Conservation (phyloP, 2,113 vertebrate species). For the Plotosus lineatus region DNA sequence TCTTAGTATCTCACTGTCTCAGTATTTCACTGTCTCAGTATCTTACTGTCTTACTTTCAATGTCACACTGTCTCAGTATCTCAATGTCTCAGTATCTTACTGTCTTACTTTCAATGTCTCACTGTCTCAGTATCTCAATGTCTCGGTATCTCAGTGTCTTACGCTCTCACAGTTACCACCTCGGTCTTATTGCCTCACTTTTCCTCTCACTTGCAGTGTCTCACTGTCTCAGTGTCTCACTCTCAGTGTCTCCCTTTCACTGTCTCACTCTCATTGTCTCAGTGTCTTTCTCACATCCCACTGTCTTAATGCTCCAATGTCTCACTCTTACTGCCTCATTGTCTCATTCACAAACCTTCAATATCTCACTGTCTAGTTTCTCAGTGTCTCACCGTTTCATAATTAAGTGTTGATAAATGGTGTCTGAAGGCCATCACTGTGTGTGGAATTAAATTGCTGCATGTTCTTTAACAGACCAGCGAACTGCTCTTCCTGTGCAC, state of each 20-base stretch:
- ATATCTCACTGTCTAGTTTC: neutral
- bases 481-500: conserved; percentile 73
- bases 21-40: neutral
- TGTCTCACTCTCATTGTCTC: too few relatives aligned
- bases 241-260: too few relatives aligned
- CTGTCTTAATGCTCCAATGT: neutral
- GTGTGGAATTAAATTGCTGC: conserved; percentile 53
- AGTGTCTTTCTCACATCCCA: too few relatives aligned
- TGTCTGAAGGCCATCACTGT: neutral
- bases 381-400: neutral
- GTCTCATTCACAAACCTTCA: neutral
- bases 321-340: neutral
- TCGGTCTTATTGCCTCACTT: too few relatives aligned
- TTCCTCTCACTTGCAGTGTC: too few relatives aligned
- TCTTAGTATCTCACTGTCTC: neutral
- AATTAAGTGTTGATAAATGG: conserved; percentile 24
- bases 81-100: too few relatives aligned
- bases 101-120: too few relatives aligned
- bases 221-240: too few relatives aligned
- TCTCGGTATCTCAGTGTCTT: too few relatives aligned
- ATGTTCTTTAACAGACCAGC: conserved; percentile 66
- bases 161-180: too few relatives aligned
- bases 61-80: neutral
- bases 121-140: too few relatives aligned
- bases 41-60: neutral